Conservation (phyloP, 2,113 vertebrate species). For the Lota lota region DNA sequence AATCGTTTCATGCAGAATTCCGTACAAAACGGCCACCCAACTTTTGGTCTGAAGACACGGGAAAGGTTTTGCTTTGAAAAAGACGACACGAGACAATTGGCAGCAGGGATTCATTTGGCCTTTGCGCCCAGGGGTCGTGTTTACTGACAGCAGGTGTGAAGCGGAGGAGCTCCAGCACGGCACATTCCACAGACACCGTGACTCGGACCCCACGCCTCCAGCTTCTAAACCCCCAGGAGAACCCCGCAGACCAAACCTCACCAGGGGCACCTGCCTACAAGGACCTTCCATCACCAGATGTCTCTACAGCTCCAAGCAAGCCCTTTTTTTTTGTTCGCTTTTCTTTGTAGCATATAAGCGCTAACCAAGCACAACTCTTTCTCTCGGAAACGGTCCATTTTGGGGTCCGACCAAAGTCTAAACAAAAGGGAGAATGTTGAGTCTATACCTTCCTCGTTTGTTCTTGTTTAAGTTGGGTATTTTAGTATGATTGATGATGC, state of each 20-base stretch:
- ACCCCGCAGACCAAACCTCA: constrained; percentile 39
- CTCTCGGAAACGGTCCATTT: neutral
- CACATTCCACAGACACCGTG: neutral
- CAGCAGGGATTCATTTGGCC: no score
- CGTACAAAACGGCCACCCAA: no score
- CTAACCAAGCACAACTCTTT: neutral
- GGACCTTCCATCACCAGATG: constrained; percentile 4
- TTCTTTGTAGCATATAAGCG: neutral
- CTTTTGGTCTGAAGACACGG: no score
- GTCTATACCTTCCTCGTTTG: neutral
- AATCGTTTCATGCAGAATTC: no score
- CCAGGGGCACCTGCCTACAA: constrained; percentile 11
- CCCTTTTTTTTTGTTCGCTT: neutral
- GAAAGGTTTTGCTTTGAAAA: no score
- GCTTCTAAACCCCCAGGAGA: neutral
- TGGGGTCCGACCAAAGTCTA: neutral
- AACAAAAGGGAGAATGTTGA: neutral
- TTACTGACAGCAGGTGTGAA: no score
- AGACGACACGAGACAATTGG: no score
- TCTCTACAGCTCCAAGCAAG: neutral
- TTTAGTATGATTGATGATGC: constrained; percentile 13
- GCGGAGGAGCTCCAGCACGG: neutral
- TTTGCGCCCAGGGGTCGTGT: no score
- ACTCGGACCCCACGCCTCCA: constrained; percentile 4
- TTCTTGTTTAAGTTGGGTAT: neutral